These are phyloP conservation scores for Hyphantria cunea DNA, from an alignment of 1,140 invertebrate species.

Conservation along the genomic window DNA sequence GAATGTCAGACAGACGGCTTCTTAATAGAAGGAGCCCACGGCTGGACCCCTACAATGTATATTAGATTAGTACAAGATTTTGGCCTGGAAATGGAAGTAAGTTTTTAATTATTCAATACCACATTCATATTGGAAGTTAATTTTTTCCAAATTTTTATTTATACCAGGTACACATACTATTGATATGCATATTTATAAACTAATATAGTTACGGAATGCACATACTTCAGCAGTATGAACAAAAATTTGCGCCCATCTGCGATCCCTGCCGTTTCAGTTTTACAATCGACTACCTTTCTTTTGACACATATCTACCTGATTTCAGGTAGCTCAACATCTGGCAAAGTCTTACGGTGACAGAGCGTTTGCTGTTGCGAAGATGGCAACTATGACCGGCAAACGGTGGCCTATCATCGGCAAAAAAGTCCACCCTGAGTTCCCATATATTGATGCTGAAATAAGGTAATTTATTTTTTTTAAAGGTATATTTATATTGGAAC, in stretches of 20 bases:
- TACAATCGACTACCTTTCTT: no score
- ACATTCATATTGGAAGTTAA: neutral
- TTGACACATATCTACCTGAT: neutral
- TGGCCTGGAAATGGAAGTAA: conserved; percentile 93
- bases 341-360: conserved; percentile 98
- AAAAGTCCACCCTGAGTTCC: conserved; percentile 98
- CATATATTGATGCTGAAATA: conserved; percentile 99
- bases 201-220: no score
- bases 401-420: conserved; percentile 98
- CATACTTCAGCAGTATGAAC: no score
- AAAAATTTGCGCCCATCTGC: no score
- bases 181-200: no score
- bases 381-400: conserved; percentile 97
- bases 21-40: conserved; percentile 96
- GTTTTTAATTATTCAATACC: neutral
- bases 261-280: no score
- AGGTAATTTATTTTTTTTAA: conserved; percentile 53
- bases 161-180: no score
- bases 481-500: no score
- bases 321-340: conserved; percentile 94
- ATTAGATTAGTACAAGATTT: conserved; percentile 97
- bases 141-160: no score
- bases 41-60: conserved; percentile 98
- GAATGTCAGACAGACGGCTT: conserved; percentile 94
- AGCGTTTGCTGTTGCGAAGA: conserved; percentile 98